Evolutionary conservation across 1,140 invertebrate species (phyloP).

Genomic region (Geopemphigus sp.): DNA sequence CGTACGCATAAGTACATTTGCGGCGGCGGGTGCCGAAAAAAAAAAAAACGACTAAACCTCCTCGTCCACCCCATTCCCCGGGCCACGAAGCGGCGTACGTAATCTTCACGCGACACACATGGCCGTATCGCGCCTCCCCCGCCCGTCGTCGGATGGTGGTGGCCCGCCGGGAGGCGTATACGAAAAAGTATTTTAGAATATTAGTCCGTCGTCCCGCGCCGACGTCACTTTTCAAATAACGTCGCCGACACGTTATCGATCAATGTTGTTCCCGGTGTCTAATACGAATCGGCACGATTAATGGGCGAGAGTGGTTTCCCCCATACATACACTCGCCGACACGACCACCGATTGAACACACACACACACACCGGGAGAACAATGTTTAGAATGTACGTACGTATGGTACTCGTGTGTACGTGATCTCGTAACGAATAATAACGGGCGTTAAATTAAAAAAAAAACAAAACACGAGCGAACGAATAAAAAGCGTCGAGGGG

Average conservation of each 20-base stretch:
- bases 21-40: too few relatives aligned
- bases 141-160: neutral
- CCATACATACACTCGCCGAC: conserved; percentile 5
- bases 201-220: neutral
- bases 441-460: conserved; percentile 1
- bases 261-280: neutral
- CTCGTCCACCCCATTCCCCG: too few relatives aligned
- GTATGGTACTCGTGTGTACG: conserved; percentile 5
- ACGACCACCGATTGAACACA: too few relatives aligned
- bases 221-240: conserved; percentile 6
- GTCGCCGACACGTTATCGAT: neutral
- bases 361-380: too few relatives aligned
- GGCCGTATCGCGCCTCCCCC: too few relatives aligned
- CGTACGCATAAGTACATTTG: too few relatives aligned
- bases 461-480: neutral
- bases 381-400: too few relatives aligned
- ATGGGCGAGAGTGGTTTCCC: neutral
- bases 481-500: too few relatives aligned
- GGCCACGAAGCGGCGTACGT: too few relatives aligned
- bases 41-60: too few relatives aligned
- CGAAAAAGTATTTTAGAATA: conserved; percentile 4
- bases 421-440: conserved; percentile 38
- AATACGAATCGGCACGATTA: conserved; percentile 17
- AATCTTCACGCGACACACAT: neutral
- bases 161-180: neutral